phyloP scores from a whole-genome alignment of 2,797 vertebrate genomes.

The Chaetodon trifasciatus region DNA sequence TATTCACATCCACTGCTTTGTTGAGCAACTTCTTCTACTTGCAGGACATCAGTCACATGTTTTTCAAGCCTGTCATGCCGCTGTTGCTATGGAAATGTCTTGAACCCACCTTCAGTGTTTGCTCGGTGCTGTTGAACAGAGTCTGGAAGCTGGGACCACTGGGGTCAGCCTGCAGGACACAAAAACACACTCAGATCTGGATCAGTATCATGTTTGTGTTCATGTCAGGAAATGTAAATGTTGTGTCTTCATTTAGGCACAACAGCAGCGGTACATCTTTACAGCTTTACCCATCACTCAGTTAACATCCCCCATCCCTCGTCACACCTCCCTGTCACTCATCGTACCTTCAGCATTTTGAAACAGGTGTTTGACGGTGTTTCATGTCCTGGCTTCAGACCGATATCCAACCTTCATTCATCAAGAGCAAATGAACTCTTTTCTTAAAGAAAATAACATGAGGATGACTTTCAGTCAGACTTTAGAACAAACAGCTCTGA shows the following conservation, averaged over 20 bases:
- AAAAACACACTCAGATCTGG: neutral
- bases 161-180: conserved; percentile 88
- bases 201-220: neutral
- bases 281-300: neutral
- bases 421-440: too few relatives aligned
- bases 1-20: neutral
- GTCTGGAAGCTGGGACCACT: conserved; percentile 91
- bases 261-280: neutral
- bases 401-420: too few relatives aligned
- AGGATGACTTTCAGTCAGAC: too few relatives aligned
- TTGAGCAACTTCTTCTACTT: too few relatives aligned
- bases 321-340: neutral
- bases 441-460: too few relatives aligned
- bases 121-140: conserved; percentile 91
- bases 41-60: too few relatives aligned
- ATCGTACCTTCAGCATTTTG: neutral
- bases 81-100: neutral
- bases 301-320: neutral
- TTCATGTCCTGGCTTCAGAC: too few relatives aligned
- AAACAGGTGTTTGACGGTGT: too few relatives aligned
- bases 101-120: conserved; percentile 90
- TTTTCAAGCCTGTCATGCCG: neutral
- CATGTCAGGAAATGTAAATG: too few relatives aligned
- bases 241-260: neutral
- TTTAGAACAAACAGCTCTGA: too few relatives aligned